Evolutionary conservation across 2,113 vertebrate species (phyloP).

Genomic region (Poeciliopsis prolifica): DNA sequence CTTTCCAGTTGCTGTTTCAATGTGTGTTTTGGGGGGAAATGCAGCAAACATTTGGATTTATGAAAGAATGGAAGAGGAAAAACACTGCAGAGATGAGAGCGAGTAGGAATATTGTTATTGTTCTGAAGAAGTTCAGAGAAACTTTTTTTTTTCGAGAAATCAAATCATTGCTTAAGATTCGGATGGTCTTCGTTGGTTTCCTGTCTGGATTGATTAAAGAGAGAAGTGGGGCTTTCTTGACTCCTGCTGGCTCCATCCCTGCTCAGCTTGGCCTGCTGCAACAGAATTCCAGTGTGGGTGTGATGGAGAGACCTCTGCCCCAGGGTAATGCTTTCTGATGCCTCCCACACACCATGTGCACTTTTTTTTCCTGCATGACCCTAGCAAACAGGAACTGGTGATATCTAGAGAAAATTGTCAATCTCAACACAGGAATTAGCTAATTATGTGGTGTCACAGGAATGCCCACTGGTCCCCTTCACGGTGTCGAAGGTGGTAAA

Average conservation of each 20-base stretch:
- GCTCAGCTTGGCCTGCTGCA: conserved; percentile 54
- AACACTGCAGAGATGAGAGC: conserved; percentile 56
- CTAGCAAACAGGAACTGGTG: conserved; percentile 72
- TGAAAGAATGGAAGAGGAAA: conserved; percentile 58
- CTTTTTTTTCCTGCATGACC: conserved; percentile 42
- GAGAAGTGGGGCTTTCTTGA: conserved; percentile 26
- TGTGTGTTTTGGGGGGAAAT: conserved; percentile 52
- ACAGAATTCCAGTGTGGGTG: conserved; percentile 64
- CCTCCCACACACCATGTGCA: conserved; percentile 66
- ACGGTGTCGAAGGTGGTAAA: conserved; percentile 35
- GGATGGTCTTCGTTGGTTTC: conserved; percentile 48
- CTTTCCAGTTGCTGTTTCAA: conserved; percentile 77
- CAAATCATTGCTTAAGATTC: conserved; percentile 30
- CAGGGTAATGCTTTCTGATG: conserved; percentile 61
- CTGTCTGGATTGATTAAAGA: conserved; percentile 60
- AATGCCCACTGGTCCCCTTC: conserved; percentile 44
- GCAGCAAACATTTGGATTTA: conserved; percentile 60
- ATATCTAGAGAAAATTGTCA: conserved; percentile 69
- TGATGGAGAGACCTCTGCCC: conserved; percentile 58
- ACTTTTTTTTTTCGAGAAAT: conserved; percentile 39
- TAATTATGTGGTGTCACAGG: conserved; percentile 72
- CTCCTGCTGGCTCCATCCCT: conserved; percentile 26
- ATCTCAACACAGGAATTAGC: conserved; percentile 72
- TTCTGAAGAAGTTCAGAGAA: conserved; percentile 47
- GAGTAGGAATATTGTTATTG: conserved; percentile 42